Percentiles rank a stretch among this genome's conserved stretches.
phyloP scores from a whole-genome alignment of 2,113 vertebrate species.

The Myiozetetes cayanensis region DNA sequence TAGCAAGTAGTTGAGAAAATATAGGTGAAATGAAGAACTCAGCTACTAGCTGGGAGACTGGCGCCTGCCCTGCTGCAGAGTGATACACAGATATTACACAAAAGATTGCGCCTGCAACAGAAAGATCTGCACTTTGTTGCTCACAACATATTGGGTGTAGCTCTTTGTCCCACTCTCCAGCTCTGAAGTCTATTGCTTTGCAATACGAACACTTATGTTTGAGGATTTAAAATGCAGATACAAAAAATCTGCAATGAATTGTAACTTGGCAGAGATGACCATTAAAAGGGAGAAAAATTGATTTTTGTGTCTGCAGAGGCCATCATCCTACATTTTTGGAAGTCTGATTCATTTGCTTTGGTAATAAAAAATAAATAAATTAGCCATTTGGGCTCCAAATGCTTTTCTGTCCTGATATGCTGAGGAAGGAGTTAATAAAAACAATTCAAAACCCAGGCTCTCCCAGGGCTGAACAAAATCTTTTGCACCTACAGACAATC shows the following conservation, averaged over 20 bases:
- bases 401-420: background rate
- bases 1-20: constrained; percentile 18
- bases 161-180: background rate
- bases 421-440: background rate
- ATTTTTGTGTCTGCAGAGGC: background rate
- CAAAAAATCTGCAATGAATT: background rate
- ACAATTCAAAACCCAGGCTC: background rate
- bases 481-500: background rate
- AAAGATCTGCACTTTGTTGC: background rate
- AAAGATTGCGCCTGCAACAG: background rate
- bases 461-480: background rate
- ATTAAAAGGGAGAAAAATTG: background rate
- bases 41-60: background rate
- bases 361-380: background rate
- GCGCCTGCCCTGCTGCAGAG: background rate
- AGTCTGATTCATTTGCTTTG: background rate
- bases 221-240: constrained; percentile 33
- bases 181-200: background rate
- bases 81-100: rapidly evolving
- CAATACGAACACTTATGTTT: background rate
- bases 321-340: background rate
- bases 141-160: background rate
- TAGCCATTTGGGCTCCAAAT: background rate
- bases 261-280: background rate
- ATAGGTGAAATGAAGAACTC: constrained; percentile 45